A percentile compares a stretch with the other conserved stretches of the same genome.
Conservation (phyloP, 2,113 vertebrate species). For the Strigops habroptila region DNA sequence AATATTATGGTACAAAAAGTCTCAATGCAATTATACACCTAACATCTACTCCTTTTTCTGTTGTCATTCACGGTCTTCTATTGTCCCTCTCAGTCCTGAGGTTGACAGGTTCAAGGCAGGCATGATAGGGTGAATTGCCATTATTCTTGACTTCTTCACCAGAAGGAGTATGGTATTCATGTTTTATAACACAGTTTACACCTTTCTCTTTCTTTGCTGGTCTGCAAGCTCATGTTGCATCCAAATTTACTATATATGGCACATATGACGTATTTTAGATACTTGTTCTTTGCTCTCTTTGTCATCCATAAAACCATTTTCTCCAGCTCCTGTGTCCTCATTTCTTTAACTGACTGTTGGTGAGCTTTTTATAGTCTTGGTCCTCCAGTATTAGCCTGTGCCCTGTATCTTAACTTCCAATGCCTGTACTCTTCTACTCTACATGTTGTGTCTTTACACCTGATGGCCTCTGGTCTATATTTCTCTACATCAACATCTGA, state of each 20-base stretch:
- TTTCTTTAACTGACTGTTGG: neutral
- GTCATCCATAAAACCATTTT: neutral
- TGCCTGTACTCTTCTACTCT: neutral
- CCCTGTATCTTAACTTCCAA: neutral
- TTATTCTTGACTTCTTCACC: neutral
- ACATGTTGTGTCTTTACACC: neutral
- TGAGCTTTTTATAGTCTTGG: neutral
- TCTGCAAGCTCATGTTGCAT: neutral
- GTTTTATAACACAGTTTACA: neutral
- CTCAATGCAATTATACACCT: neutral
- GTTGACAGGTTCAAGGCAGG: neutral
- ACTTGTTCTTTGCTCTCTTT: neutral
- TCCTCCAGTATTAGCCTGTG: neutral
- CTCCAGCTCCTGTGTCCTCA: neutral
- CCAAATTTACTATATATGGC: neutral
- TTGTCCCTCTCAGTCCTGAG: neutral
- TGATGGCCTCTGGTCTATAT: neutral
- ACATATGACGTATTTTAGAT: neutral
- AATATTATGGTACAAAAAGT: neutral
- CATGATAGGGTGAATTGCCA: neutral
- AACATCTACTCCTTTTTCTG: neutral
- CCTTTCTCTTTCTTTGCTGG: neutral
- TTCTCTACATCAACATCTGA: neutral
- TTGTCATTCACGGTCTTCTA: neutral
- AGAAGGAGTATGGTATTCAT: neutral